phyloP scores from a whole-genome alignment of 2,888 invertebrate species.

The Arenicola marina region DNA sequence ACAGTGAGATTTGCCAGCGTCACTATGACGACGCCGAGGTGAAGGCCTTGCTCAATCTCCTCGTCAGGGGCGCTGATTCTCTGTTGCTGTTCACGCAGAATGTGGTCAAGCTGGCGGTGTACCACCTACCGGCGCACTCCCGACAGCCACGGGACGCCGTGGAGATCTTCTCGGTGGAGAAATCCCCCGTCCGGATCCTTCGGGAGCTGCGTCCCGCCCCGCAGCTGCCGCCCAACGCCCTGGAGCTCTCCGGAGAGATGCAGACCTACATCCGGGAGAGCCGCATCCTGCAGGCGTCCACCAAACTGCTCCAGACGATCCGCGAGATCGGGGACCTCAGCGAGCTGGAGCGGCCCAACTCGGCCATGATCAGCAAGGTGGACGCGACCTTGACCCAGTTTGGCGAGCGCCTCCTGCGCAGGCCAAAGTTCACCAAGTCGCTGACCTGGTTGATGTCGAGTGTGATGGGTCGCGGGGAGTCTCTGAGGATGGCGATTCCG shows the following conservation, averaged over 20 bases:
- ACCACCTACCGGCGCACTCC: constrained; percentile 37
- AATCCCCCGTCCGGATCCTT: constrained; percentile 23
- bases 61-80: constrained; percentile 41
- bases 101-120: constrained; percentile 41
- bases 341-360: constrained; percentile 4
- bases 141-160: background rate
- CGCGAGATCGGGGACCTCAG: background rate
- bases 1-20: constrained; percentile 45
- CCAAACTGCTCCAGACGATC: constrained; percentile 4
- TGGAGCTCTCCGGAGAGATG: constrained; percentile 10
- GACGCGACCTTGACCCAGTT: background rate
- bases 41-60: constrained; percentile 39
- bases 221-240: constrained; percentile 4
- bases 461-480: constrained; percentile 30
- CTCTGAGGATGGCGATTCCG: constrained; percentile 29
- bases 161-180: constrained; percentile 30
- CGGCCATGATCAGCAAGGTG: constrained; percentile 9
- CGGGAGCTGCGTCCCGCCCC: constrained; percentile 29
- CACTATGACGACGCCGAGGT: constrained; percentile 43
- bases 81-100: constrained; percentile 55
- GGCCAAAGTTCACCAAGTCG: constrained; percentile 7
- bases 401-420: constrained; percentile 6
- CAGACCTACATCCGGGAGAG: constrained; percentile 9
- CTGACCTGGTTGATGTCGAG: constrained; percentile 29
- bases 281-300: constrained; percentile 9